Percentiles rank a stretch among this genome's conserved stretches.
Evolutionary conservation across 2,113 vertebrate genomes (phyloP).

Genomic region (Gambusia affinis): DNA sequence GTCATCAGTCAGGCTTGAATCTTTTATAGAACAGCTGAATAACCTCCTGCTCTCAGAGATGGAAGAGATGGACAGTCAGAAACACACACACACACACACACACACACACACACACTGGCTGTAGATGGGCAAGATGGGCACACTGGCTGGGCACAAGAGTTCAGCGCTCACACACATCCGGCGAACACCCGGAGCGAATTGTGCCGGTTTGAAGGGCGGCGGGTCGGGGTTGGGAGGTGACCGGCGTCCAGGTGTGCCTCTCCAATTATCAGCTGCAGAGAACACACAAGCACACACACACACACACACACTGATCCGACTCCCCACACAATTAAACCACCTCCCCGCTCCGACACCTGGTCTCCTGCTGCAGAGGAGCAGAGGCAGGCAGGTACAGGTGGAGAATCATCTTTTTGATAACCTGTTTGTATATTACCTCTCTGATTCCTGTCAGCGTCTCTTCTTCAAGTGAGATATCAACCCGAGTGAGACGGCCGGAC

Average conservation of each 20-base stretch:
- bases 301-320: constrained; percentile 5
- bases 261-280: constrained; percentile 70
- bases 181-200: constrained; percentile 41
- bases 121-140: neutral
- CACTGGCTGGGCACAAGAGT: neutral
- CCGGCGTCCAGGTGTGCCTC: constrained; percentile 72
- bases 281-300: constrained; percentile 5
- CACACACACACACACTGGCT: constrained; percentile 15
- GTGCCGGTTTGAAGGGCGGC: constrained; percentile 64
- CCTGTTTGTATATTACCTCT: constrained; percentile 45
- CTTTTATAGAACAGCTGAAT: constrained; percentile 62
- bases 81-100: constrained; percentile 27
- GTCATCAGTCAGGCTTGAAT: constrained; percentile 63
- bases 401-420: constrained; percentile 43
- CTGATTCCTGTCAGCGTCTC: constrained; percentile 16
- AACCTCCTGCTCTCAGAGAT: constrained; percentile 47
- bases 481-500: neutral
- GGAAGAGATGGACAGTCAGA: constrained; percentile 5
- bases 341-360: constrained; percentile 60
- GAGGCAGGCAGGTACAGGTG: neutral
- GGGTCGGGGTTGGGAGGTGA: constrained; percentile 68
- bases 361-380: constrained; percentile 49
- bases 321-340: constrained; percentile 61
- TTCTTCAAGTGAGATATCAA: constrained; percentile 37
- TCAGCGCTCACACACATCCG: constrained; percentile 26